Evolutionary conservation across 2,797 vertebrate genomes (phyloP).

Genomic region (Gastrophryne carolinensis): DNA sequence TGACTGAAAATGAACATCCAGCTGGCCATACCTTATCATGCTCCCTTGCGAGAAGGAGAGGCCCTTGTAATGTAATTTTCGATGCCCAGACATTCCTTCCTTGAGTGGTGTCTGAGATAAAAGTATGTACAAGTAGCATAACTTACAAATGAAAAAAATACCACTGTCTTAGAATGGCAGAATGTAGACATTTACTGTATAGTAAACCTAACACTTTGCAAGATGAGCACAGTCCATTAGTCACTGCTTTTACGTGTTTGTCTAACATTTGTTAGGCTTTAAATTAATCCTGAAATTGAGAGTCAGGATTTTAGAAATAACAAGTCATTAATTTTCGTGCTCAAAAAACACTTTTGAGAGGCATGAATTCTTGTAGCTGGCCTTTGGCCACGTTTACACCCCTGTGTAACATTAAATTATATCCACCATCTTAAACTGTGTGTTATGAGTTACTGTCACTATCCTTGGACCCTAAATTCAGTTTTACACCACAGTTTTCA

Average conservation of each 20-base stretch:
- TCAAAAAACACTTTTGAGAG: conserved; percentile 30
- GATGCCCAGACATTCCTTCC: neutral
- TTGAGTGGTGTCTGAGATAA: neutral
- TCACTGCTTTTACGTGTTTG: conserved; percentile 3
- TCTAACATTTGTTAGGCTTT: conserved; percentile 40
- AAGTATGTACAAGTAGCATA: conserved; percentile 10
- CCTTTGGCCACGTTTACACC: conserved; percentile 28
- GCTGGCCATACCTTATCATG: neutral
- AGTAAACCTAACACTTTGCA: conserved; percentile 26
- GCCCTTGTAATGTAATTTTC: neutral
- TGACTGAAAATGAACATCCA: neutral
- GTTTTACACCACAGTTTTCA: conserved; percentile 22
- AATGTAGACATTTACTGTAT: conserved; percentile 1
- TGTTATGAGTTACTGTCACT: conserved; percentile 17
- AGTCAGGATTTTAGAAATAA: conserved; percentile 44
- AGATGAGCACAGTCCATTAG: conserved; percentile 42
- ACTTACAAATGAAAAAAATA: conserved; percentile 21
- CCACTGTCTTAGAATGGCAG: conserved; percentile 7
- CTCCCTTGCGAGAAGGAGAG: neutral
- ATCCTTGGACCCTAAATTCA: neutral
- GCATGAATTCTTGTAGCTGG: conserved; percentile 21
- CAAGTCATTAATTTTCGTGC: conserved; percentile 48
- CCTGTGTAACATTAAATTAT: conserved; percentile 32
- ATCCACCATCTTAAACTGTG: neutral
- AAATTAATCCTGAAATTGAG: conserved; percentile 25